Base-by-base conservation (phyloP, 1,140 invertebrate genomes). In the Drosophila takahashii region DNA sequence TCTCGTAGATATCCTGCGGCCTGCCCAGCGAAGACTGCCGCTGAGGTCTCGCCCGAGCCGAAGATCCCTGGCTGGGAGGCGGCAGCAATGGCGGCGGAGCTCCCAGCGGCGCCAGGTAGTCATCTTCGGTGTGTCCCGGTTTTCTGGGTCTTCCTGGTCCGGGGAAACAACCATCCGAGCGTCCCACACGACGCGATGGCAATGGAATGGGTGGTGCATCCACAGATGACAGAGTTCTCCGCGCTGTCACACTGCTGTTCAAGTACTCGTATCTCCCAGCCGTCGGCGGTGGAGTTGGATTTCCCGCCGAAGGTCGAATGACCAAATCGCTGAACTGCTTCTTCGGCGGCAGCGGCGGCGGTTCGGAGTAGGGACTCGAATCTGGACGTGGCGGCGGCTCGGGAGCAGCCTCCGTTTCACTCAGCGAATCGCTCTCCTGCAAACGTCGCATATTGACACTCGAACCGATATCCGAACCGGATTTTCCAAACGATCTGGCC, bases 301-400 rank as follows among this genome's bases (percentile, higher is more conserved):
- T 73, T 5, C 27, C 34, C 10, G 64, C n/a, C 18, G 64, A 18
- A 0, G 94, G 22, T 89, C 94, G 50, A 13, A 92, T 92, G 4
- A 92, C 77, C 64, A 92, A 75, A 26, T 92, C 91, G 29, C 84
- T 91, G 48, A 92, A 92, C 65, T 95, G 94, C 83, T 97, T 97
- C 91, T 97, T 97, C 0, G 97, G 97, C 3, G 96, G 96, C 59
- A 97, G 92, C 1, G 97, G 97, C 9, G 97, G 97, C 1, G 97
- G 97, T 72, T 97, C 92, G 90, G 93, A 92, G 87, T 94, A 87
- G 65, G 84, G 86, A 66, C 92, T 90, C 58, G 91, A 90, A 57
- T 92, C 93, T 1, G 94, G 95, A 52, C 96, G 92, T 2, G 96
- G 96, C 11, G 96, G 96, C 22, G 95, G 95, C 92, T 96, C 94